Evolutionary conservation across 2,113 vertebrate species (phyloP).

Genomic region (Canis aureus): DNA sequence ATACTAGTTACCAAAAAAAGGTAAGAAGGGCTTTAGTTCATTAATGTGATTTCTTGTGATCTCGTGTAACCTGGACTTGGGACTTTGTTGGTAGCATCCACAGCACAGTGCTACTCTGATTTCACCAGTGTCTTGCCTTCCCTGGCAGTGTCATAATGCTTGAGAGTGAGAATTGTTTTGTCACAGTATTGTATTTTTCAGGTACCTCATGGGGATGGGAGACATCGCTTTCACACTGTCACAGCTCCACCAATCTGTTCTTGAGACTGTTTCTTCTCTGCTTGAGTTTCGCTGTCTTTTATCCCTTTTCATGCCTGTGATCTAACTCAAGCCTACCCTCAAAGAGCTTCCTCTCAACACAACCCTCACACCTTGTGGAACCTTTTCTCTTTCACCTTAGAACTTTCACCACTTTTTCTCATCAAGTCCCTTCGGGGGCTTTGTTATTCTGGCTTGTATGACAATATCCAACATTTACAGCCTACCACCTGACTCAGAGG

Average conservation of each 20-base stretch:
- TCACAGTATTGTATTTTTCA: background rate
- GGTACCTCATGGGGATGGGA: background rate
- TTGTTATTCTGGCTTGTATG: background rate
- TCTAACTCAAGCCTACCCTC: background rate
- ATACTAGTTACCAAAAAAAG: background rate
- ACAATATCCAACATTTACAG: background rate
- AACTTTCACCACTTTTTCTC: background rate
- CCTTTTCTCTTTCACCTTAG: background rate
- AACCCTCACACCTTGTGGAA: background rate
- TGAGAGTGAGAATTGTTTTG: background rate
- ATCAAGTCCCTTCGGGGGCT: background rate
- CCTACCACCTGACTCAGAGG: background rate
- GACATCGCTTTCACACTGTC: background rate
- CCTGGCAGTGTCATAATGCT: background rate
- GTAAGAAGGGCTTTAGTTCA: background rate
- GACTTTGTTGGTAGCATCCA: background rate
- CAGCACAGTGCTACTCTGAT: rapidly evolving
- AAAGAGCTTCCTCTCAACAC: background rate
- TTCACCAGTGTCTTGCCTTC: background rate
- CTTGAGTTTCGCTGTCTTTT: background rate
- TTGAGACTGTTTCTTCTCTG: background rate
- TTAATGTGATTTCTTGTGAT: background rate
- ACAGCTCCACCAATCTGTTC: background rate
- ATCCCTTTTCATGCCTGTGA: background rate
- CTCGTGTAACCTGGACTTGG: background rate